A percentile compares a stretch with the other conserved stretches of the same genome.
phyloP scores from a whole-genome alignment of 2,113 vertebrate genomes.

The Oxygymnocypris stewartii region DNA sequence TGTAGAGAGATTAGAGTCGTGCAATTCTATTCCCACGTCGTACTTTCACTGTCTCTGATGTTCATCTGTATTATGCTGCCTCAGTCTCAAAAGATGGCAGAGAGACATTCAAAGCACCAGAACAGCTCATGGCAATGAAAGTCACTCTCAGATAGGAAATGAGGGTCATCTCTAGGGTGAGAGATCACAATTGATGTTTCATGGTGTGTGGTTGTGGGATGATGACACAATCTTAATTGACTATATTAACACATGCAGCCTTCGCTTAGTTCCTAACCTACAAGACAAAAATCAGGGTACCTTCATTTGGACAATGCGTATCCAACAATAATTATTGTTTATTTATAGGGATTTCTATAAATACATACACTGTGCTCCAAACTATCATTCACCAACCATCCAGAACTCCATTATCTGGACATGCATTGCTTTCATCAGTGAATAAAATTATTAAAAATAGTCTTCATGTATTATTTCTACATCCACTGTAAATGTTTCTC shows the following conservation, averaged over 20 bases:
- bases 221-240: slow-evolving; percentile 18
- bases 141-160: neutral
- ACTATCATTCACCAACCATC: too few species aligned
- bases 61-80: neutral
- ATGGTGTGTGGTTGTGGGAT: neutral
- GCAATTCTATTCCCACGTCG: neutral
- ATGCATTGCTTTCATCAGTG: too few species aligned
- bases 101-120: neutral
- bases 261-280: slow-evolving; percentile 2
- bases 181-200: neutral
- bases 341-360: too few species aligned
- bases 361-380: too few species aligned
- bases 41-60: neutral
- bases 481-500: too few species aligned
- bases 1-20: neutral
- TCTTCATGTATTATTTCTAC: too few species aligned
- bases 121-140: neutral
- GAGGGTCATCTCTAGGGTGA: neutral
- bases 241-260: neutral
- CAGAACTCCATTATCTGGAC: too few species aligned
- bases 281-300: slow-evolving; percentile 15
- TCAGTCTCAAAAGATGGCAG: neutral
- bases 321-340: too few species aligned
- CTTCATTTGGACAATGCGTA: neutral
- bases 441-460: too few species aligned